Evolutionary conservation across 2,113 vertebrate species (phyloP).

Genomic region (Equus quagga): DNA sequence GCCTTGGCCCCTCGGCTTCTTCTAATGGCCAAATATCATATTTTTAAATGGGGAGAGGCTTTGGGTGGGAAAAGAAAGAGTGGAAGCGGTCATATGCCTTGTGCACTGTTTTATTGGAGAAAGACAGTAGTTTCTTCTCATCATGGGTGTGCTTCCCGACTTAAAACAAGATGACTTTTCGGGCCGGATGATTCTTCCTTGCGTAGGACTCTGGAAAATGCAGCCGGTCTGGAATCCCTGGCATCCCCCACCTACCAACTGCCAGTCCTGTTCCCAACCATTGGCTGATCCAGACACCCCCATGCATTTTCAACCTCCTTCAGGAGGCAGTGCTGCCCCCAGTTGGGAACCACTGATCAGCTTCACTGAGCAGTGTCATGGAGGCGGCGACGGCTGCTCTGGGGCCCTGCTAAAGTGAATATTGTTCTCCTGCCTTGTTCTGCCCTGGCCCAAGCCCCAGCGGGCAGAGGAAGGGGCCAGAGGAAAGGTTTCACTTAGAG

Average conservation of each 20-base stretch:
- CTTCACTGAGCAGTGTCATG: not conserved
- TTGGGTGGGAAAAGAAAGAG: not conserved
- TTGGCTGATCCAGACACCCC: fast-evolving
- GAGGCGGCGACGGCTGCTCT: fast-evolving
- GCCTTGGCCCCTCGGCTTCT: not conserved
- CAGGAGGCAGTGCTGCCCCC: not conserved
- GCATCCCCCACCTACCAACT: not conserved
- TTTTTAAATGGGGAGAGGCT: not conserved
- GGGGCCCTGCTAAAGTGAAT: not conserved
- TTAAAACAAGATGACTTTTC: not conserved
- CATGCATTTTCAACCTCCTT: not conserved
- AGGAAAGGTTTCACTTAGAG: not conserved
- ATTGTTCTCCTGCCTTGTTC: not conserved
- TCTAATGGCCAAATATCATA: not conserved
- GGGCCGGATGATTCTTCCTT: not conserved
- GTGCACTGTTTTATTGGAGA: not conserved
- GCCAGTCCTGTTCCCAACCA: not conserved
- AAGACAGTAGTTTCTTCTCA: not conserved
- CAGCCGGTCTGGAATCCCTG: not conserved
- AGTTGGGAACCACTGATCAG: not conserved
- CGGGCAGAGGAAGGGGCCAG: not conserved
- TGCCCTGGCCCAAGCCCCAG: not conserved
- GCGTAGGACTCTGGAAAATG: not conserved
- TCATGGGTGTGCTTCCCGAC: not conserved
- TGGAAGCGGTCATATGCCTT: not conserved